Conservation (phyloP, 2,113 vertebrate species). For the Trematomus loennbergii region DNA sequence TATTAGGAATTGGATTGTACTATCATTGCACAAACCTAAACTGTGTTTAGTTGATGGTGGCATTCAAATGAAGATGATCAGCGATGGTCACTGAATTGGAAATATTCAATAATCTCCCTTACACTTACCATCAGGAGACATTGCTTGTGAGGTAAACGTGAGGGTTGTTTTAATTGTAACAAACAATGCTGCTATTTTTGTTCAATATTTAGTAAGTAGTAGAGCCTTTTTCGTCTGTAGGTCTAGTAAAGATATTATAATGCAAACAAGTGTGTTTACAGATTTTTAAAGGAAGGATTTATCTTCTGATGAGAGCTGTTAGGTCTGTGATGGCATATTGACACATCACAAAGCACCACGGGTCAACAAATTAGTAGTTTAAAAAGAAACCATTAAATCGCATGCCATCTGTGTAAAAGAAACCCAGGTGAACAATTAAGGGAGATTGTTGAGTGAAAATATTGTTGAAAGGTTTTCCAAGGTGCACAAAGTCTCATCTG, state of each 20-base stretch:
- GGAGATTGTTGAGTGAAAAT: not conserved
- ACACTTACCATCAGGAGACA: not conserved
- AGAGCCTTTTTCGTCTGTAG: too few relatives aligned
- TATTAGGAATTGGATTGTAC: not conserved
- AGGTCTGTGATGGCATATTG: not conserved
- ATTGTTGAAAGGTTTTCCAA: not conserved
- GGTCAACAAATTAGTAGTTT: not conserved
- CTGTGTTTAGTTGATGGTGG: not conserved
- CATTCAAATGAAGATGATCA: not conserved
- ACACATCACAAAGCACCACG: not conserved
- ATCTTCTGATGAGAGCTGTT: not conserved
- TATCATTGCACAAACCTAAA: not conserved
- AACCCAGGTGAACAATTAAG: conserved; percentile 21
- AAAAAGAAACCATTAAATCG: not conserved
- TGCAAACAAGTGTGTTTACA: not conserved
- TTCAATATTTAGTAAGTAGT: not conserved
- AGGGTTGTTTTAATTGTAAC: not conserved
- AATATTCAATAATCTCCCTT: not conserved
- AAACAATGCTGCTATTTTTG: not conserved
- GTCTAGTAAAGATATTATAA: not conserved
- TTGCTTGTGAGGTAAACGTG: not conserved
- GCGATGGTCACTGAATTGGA: not conserved
- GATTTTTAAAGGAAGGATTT: not conserved
- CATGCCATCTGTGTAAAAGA: conserved; percentile 3
- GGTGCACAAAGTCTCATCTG: conserved; percentile 1